Conservation (phyloP, 2,113 vertebrate genomes). For the Pollachius pollachius region DNA sequence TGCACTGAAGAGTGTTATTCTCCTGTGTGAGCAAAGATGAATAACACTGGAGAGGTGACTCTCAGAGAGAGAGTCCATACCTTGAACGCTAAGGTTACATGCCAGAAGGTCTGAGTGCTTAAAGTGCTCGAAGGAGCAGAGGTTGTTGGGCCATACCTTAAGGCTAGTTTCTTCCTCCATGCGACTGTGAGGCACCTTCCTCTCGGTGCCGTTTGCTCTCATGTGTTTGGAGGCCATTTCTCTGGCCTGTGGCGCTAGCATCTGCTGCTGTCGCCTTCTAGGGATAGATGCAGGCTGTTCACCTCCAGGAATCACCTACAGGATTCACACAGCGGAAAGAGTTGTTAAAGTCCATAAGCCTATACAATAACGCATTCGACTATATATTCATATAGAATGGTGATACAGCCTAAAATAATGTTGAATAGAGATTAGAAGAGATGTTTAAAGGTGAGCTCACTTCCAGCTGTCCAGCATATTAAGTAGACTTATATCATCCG, state of each 20-base stretch:
- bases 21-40: slow-evolving; percentile 43
- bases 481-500: too few relatives aligned
- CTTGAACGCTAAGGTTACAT: background rate
- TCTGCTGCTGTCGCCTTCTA: slow-evolving; percentile 64
- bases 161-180: slow-evolving; percentile 77
- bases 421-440: too few relatives aligned
- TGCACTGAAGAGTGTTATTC: slow-evolving; percentile 46
- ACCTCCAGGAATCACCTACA: background rate
- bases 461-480: too few relatives aligned
- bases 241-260: slow-evolving; percentile 46
- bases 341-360: too few relatives aligned
- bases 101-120: background rate
- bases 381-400: background rate
- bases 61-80: slow-evolving; percentile 1
- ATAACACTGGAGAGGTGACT: slow-evolving; percentile 28
- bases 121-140: too few relatives aligned
- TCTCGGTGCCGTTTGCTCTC: slow-evolving; percentile 60
- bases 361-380: background rate
- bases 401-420: too few relatives aligned
- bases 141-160: slow-evolving; percentile 63
- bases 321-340: background rate
- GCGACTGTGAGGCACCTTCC: slow-evolving; percentile 75
- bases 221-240: slow-evolving; percentile 61
- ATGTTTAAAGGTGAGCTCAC: too few relatives aligned
- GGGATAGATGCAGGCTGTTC: slow-evolving; percentile 25